Evolutionary conservation across 2,888 invertebrate species (phyloP), one percentile per base, ranked within the genome.

Genomic region (Harmothoe impar): DNA sequence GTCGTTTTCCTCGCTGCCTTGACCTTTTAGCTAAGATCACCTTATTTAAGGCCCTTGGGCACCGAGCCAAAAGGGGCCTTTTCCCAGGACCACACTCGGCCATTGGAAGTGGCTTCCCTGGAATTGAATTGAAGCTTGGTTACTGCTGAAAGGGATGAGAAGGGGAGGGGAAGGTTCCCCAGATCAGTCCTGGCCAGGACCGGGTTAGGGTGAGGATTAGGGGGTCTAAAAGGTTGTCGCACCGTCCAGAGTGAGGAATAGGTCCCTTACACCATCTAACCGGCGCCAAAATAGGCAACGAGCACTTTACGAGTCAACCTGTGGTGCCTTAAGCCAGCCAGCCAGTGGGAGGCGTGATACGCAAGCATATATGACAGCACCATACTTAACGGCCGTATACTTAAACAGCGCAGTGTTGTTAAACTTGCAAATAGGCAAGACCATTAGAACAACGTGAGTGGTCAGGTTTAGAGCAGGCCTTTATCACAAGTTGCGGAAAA

Each of bases 71-170:
- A 84, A 84, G 25, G 43, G 43, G 15, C 84, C 23, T 43, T 5
- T 17, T 20, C n/a, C 51, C 17, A 43, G 25, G 43, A 51, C 84
- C 29, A 43, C 33, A 84, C 78, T 84, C 15, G 29, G 35, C 43
- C 17, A 35, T n/a, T 15, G 51, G 43, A 17, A 20, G 84, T 33
- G 84, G 84, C n/a, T 35, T 84, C 51, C 84, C 12, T 25, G 84
- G 43, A 84, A 84, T 84, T 84, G 84, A 43, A 84, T 84, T 35
- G 84, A 84, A 84, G 43, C 84, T 84, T 33, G 43, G 84, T 35
- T 23, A 84, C 84, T 84, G 84, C 35, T 51, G 5, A 35, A 43
- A 84, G 84, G 84, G 84, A 84, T 84, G 33, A 84, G 43, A 43
- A 35, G 23, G 25, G 35, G 84, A 35, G 23, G 62, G 20, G 62